Percentiles rank a stretch among this genome's conserved stretches.
Evolutionary conservation across 2,797 vertebrate species (phyloP).

Genomic region (Brachyrhaphis roseni): DNA sequence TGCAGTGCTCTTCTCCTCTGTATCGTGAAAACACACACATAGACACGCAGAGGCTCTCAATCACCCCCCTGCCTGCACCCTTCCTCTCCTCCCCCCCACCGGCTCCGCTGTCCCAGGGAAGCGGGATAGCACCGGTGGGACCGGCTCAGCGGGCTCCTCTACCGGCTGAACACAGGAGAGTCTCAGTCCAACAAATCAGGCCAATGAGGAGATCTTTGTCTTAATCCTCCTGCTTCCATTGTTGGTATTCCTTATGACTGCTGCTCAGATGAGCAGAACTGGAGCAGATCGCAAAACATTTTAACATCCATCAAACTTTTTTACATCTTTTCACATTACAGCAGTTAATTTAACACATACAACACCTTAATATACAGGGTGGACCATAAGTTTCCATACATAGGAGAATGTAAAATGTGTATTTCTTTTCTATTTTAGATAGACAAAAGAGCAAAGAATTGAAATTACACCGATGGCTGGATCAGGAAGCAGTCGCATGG

Average conservation of each 20-base stretch:
- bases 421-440: too few relatives aligned
- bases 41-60: slow-evolving; percentile 55
- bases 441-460: too few relatives aligned
- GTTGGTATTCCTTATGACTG: slow-evolving; percentile 4
- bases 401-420: too few relatives aligned
- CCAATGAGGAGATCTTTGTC: slow-evolving; percentile 35
- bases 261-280: neutral
- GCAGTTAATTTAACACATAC: neutral
- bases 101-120: slow-evolving; percentile 49
- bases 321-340: neutral
- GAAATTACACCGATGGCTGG: too few relatives aligned
- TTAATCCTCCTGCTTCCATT: slow-evolving; percentile 26
- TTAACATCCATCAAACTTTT: neutral
- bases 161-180: slow-evolving; percentile 53
- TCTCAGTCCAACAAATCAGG: slow-evolving; percentile 50
- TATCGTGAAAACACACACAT: slow-evolving; percentile 59
- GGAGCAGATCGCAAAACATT: neutral
- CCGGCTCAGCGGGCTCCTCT: slow-evolving; percentile 43
- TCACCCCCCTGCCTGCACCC: slow-evolving; percentile 52
- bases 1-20: slow-evolving; percentile 74
- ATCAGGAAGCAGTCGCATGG: too few relatives aligned
- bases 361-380: too few relatives aligned
- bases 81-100: neutral
- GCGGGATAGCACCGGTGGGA: slow-evolving; percentile 59
- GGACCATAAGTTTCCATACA: too few relatives aligned